phyloP scores from a whole-genome alignment of 2,888 invertebrate genomes.

The Dryadula phaetusa region DNA sequence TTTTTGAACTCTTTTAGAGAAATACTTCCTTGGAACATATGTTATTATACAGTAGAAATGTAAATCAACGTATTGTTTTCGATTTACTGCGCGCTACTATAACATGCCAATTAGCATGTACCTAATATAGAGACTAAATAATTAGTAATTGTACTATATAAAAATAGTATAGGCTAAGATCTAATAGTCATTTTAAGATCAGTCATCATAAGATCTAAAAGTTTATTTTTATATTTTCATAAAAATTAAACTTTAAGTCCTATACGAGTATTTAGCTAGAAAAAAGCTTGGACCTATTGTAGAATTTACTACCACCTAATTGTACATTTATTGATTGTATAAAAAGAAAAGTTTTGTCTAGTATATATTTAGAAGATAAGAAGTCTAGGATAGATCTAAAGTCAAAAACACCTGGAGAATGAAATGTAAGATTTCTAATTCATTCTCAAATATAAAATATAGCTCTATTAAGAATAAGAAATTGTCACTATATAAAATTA shows the following conservation, averaged over 20 bases:
- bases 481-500: slow-evolving; percentile 41
- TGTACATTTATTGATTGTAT: background rate
- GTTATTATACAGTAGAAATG: background rate
- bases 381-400: background rate
- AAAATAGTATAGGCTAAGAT: slow-evolving; percentile 1
- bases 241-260: background rate
- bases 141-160: background rate
- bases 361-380: background rate
- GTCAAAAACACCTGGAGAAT: slow-evolving; percentile 9
- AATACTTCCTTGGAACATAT: background rate
- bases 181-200: background rate
- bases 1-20: background rate
- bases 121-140: background rate
- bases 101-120: background rate
- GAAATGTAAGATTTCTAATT: background rate
- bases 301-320: background rate
- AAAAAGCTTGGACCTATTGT: background rate
- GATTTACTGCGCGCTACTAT: background rate
- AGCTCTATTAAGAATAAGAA: slow-evolving; percentile 46
- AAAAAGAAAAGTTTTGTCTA: background rate
- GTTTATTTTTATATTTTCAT: background rate
- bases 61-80: background rate
- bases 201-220: no score
- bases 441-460: slow-evolving; percentile 8
- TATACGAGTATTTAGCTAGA: background rate